phyloP scores from a whole-genome alignment of 2,113 vertebrate genomes.

The Elaphurus davidianus region DNA sequence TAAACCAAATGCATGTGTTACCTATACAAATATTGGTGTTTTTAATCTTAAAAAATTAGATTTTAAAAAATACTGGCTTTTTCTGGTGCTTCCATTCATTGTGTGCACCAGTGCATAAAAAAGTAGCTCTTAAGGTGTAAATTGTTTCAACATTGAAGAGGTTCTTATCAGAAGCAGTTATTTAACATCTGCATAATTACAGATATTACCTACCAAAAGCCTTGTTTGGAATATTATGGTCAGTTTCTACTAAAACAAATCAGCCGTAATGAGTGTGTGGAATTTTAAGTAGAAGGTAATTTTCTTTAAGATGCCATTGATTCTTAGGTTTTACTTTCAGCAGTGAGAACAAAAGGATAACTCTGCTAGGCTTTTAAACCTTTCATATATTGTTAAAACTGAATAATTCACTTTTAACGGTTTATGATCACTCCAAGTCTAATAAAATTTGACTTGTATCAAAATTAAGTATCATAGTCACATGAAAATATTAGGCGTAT shows the following conservation, averaged over 20 bases:
- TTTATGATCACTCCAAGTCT: not conserved
- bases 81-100: not conserved
- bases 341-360: not conserved
- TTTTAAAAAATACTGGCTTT: not conserved
- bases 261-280: not conserved
- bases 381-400: not conserved
- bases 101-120: not conserved
- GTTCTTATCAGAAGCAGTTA: not conserved
- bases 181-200: not conserved
- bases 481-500: not conserved
- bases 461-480: not conserved
- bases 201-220: not conserved
- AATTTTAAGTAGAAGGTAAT: not conserved
- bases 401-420: not conserved
- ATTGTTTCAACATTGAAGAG: not conserved
- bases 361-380: not conserved
- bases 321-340: not conserved
- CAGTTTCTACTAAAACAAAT: not conserved
- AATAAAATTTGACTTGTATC: not conserved
- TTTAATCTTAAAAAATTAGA: not conserved
- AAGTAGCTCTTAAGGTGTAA: not conserved
- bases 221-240: not conserved
- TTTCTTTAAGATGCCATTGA: not conserved
- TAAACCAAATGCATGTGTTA: not conserved
- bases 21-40: not conserved